Conservation (phyloP, 2,797 vertebrate genomes). For the Thunnus albacares region DNA sequence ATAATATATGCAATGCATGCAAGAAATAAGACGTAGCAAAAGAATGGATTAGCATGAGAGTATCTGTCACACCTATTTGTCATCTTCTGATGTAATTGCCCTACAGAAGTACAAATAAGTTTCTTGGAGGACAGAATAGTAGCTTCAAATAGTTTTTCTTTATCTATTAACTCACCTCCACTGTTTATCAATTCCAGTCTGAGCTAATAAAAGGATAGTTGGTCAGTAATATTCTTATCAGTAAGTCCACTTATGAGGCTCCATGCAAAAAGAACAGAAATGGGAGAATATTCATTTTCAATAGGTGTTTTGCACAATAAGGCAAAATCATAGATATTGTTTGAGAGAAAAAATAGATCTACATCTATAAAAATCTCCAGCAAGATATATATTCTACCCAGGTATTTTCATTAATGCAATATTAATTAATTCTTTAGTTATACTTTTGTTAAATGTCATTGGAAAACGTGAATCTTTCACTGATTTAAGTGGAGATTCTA, state of each 20-base stretch:
- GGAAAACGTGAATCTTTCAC: background rate
- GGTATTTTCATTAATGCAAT: constrained; percentile 5
- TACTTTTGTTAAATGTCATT: background rate
- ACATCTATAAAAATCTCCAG: background rate
- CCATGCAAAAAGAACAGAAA: background rate
- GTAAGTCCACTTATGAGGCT: background rate
- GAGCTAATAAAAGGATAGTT: background rate
- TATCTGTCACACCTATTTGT: background rate
- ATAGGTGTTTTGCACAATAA: constrained; percentile 1
- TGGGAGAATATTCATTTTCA: background rate
- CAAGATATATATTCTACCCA: background rate
- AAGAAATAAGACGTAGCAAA: background rate
- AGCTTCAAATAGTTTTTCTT: background rate
- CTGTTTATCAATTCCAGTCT: background rate
- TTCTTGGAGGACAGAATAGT: background rate
- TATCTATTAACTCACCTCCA: background rate
- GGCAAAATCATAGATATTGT: constrained; percentile 10
- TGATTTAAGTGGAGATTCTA: background rate
- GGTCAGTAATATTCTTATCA: constrained; percentile 1
- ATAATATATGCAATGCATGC: background rate
- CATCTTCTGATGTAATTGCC: constrained; percentile 8
- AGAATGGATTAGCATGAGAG: background rate
- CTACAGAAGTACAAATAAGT: background rate
- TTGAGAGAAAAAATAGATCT: background rate
- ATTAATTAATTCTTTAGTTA: constrained; percentile 3